These are phyloP conservation scores for Sardinella longiceps DNA, from an alignment of 2,797 vertebrate species.

Conservation along the genomic window DNA sequence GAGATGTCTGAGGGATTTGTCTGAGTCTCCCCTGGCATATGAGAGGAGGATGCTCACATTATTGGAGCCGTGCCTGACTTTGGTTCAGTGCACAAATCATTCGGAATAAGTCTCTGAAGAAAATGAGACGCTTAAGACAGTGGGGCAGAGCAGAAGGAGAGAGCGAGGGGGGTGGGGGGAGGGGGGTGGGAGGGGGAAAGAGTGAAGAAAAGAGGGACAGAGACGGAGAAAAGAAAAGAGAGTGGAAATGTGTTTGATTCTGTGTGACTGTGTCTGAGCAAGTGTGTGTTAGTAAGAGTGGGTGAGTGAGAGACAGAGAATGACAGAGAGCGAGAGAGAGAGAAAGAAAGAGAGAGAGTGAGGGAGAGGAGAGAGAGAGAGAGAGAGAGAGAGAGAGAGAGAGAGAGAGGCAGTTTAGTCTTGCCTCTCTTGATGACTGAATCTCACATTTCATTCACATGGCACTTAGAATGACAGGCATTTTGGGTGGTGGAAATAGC, in stretches of 20 bases:
- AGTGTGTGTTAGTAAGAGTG: neutral
- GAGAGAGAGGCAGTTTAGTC: neutral
- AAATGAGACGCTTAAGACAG: conserved; percentile 46
- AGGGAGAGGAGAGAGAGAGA: conserved; percentile 26
- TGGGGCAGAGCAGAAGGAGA: neutral
- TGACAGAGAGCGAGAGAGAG: neutral
- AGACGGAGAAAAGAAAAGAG: neutral
- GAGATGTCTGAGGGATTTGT: conserved; percentile 44
- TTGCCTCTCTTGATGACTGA: conserved; percentile 9
- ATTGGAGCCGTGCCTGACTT: conserved; percentile 21
- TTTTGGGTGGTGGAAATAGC: neutral
- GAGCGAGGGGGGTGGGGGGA: neutral
- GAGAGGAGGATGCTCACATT: conserved; percentile 48
- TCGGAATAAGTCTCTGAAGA: conserved; percentile 37
- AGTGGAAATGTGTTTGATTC: conserved; percentile 5
- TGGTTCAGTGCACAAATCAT: conserved; percentile 50
- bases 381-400: neutral
- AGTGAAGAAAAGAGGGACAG: neutral
- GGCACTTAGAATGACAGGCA: conserved; percentile 5
- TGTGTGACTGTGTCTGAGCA: conserved; percentile 1
- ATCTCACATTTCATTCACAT: conserved; percentile 11
- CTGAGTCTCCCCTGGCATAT: conserved; percentile 46
- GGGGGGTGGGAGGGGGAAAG: conserved; percentile 29
- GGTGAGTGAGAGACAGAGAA: conserved; percentile 28
- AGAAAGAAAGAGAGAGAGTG: neutral